Evolutionary conservation across 92 coral and sea anemone species (phyloP).

Genomic region (Isaurus tuberculatus): DNA sequence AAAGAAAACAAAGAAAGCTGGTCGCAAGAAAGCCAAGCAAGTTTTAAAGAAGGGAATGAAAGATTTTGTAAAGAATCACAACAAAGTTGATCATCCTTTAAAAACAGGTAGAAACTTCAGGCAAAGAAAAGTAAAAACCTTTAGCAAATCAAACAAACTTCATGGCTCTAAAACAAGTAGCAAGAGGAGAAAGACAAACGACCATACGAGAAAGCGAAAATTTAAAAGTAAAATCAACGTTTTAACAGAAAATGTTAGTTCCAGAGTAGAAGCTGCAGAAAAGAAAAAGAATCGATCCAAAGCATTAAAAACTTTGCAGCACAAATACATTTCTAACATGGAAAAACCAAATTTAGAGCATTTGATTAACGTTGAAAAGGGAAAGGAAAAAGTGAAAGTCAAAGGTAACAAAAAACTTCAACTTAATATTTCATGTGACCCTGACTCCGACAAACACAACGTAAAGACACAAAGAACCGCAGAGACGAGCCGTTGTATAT

Average conservation of each 20-base stretch:
- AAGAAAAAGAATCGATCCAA: background rate
- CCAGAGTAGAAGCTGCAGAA: background rate
- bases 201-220: background rate
- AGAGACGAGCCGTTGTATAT: background rate
- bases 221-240: background rate
- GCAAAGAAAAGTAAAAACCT: background rate
- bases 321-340: background rate
- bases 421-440: background rate
- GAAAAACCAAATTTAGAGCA: background rate
- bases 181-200: background rate
- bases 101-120: background rate
- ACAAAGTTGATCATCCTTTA: background rate
- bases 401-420: background rate
- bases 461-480: background rate
- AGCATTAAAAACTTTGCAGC: background rate
- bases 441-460: background rate
- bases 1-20: background rate
- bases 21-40: background rate
- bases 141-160: background rate
- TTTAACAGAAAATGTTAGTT: background rate
- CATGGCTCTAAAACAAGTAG: background rate
- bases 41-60: background rate
- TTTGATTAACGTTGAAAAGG: background rate
- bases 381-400: no score
- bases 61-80: background rate